These are phyloP conservation scores for Drosophila arizonae DNA, from an alignment of 1,140 invertebrate species.

Conservation along the genomic window DNA sequence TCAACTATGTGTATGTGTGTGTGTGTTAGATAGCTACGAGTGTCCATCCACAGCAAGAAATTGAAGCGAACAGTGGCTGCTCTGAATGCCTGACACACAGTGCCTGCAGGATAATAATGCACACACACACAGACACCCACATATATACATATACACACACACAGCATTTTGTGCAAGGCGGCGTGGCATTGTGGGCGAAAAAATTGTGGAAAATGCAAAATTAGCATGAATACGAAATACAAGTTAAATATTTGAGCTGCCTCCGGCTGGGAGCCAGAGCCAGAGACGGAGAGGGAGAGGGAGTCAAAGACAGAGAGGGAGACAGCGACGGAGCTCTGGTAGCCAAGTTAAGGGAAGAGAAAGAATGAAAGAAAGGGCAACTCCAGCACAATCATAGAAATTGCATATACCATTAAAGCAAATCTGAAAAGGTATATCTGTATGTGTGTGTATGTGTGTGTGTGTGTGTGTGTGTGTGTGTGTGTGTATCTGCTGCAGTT, in stretches of 20 bases:
- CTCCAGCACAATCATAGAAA: conserved; percentile 64
- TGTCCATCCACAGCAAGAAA: conserved; percentile 47
- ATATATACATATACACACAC: not conserved
- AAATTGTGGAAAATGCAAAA: conserved; percentile 81
- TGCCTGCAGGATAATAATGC: conserved; percentile 44
- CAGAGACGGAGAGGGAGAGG: not conserved
- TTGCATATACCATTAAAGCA: conserved; percentile 70
- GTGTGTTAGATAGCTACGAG: conserved; percentile 41
- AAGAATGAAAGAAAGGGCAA: conserved; percentile 12
- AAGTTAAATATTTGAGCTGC: conserved; percentile 79
- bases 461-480: no score
- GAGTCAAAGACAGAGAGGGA: not conserved
- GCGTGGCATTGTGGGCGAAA: conserved; percentile 39
- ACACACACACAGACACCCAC: not conserved
- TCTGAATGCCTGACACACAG: conserved; percentile 24
- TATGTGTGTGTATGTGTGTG: no score
- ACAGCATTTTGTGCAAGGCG: conserved; percentile 31
- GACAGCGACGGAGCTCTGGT: conserved; percentile 24
- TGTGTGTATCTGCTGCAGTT: not conserved
- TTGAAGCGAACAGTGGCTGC: conserved; percentile 25
- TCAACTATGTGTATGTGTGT: conserved; percentile 23
- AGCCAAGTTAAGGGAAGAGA: not conserved
- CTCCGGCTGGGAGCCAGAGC: conserved; percentile 15
- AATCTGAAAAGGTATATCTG: conserved; percentile 39
- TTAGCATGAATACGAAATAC: conserved; percentile 81